These are phyloP conservation scores for zebrafish (Danio rerio) DNA, from an alignment of 2,113 vertebrate genomes.

Conservation along the genomic window GRCz12tu NC_133196.1:28982501-28983000, in stretches of 20 bases:
- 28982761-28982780: constrained; percentile 43
- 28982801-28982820: constrained; percentile 32
- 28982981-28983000: neutral
- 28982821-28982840: constrained; percentile 54
- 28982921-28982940: neutral
- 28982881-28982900: neutral
- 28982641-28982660: constrained; percentile 45
- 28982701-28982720: constrained; percentile 53
- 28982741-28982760: constrained; percentile 43
- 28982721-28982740: constrained; percentile 44
- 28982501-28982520: too few relatives aligned
- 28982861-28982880: constrained; percentile 35
- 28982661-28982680: constrained; percentile 37
- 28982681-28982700: constrained; percentile 56
- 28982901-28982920: neutral
- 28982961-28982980: too few relatives aligned
- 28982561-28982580: too few relatives aligned
- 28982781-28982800: constrained; percentile 39
- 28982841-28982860: neutral
- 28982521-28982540: too few relatives aligned
- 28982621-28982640: constrained; percentile 39
- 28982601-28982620: constrained; percentile 46
- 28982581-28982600: too few relatives aligned
- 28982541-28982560: too few relatives aligned
- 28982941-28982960: neutral